Evolutionary conservation across 1,140 invertebrate genomes (phyloP), one percentile per base, ranked within the genome.

Genomic region (Aphelenchoides avenae): DNA sequence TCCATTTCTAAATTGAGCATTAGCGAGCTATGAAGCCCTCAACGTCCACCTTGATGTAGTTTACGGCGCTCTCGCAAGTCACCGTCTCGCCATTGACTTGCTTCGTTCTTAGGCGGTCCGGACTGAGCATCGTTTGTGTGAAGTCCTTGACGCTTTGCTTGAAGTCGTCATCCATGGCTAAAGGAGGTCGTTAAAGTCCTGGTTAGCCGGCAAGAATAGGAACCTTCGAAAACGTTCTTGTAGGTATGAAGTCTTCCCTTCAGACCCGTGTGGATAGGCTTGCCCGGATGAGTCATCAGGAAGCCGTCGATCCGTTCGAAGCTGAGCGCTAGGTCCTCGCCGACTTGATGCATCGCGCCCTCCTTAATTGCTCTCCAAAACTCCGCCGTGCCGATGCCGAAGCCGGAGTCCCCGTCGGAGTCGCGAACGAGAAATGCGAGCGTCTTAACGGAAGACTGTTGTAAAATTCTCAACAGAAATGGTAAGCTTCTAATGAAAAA

Each of bases 231-330:
- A n/a, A n/a, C n/a, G n/a, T n/a, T n/a, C n/a, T n/a, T n/a, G n/a
- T n/a, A n/a, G n/a, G n/a, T n/a, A 57, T 15, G 13, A 46, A 46
- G 51, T 22, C n/a, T n/a, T n/a, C n/a, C n/a, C n/a, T n/a, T n/a
- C n/a, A n/a, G n/a, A n/a, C n/a, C n/a, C n/a, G n/a, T n/a, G n/a
- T n/a, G 37, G 13, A 36, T 31, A 20, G 50, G 22, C 0, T 95
- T 83, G 13, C 94, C 94, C 1, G 94, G 94, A 83, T 98, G 93
- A 9, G 94, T 94, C 87, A 99, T 87, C 34, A 99, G 80, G 79
- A 93, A 98, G 78, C 93, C 97, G 9, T 87, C 86, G 64, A 98
- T 93, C 71, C 92, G 87, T 9, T 86, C 85, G 80, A 98, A 98
- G 78, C n/a, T n/a, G n/a, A n/a, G n/a, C n/a, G n/a, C n/a, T n/a